Evolutionary conservation across 2,113 vertebrate species (phyloP).

Genomic region (Erinaceus europaeus): DNA sequence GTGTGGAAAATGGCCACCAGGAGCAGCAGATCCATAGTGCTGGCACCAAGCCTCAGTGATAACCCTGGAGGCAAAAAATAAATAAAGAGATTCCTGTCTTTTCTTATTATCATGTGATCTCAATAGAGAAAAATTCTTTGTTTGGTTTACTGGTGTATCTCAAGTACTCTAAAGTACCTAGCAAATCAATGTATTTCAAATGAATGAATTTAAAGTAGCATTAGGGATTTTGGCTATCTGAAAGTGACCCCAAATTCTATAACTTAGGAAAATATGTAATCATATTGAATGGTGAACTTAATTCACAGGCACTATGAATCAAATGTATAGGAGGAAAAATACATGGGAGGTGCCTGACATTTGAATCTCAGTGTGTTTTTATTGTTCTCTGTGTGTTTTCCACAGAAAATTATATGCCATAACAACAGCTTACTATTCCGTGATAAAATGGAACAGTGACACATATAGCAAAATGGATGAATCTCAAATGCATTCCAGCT

Average conservation of each 20-base stretch:
- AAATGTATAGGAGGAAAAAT: not conserved
- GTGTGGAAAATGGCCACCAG: no score
- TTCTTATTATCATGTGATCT: not conserved
- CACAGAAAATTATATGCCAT: not conserved
- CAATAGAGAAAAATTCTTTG: not conserved
- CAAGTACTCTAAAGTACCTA: not conserved
- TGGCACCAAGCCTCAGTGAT: no score
- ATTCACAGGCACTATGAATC: not conserved
- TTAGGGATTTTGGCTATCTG: not conserved
- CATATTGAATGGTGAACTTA: not conserved
- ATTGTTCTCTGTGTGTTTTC: not conserved
- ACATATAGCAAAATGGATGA: not conserved
- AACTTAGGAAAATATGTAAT: not conserved
- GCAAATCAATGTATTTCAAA: not conserved
- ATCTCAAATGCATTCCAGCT: conserved; percentile 8
- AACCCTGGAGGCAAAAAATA: no score
- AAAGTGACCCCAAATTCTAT: not conserved
- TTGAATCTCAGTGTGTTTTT: not conserved
- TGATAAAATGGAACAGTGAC: not conserved
- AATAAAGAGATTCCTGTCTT: no score
- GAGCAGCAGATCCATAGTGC: no score
- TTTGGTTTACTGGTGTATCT: not conserved
- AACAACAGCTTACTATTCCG: not conserved
- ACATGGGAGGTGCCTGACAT: not conserved
- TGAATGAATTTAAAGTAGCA: not conserved